A percentile compares a stretch with the other conserved stretches of the same genome.
These are phyloP conservation scores for Periplaneta americana DNA, from an alignment of 1,140 invertebrate species.

Conservation along the genomic window DNA sequence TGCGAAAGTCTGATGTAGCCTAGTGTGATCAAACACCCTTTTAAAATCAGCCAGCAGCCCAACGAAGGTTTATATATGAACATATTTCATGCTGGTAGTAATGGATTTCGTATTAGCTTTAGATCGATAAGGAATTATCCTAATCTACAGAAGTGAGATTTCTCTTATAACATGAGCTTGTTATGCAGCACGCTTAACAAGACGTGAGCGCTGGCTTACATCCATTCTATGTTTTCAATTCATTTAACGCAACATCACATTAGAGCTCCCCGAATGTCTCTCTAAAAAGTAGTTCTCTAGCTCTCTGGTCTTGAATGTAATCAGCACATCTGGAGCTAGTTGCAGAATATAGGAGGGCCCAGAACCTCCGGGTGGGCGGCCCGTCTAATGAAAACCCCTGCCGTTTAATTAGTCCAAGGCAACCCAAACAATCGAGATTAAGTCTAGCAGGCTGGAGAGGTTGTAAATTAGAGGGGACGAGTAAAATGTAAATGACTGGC, in stretches of 20 bases:
- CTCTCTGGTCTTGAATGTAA: neutral
- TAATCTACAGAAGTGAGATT: no score
- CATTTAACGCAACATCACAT: neutral
- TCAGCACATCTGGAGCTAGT: neutral
- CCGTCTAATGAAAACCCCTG: conserved; percentile 15
- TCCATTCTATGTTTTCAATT: neutral
- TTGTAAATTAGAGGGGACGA: neutral
- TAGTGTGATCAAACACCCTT: no score
- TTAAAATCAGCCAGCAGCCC: no score
- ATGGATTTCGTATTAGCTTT: no score
- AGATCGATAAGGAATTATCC: no score
- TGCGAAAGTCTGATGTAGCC: no score
- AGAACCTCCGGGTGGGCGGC: neutral
- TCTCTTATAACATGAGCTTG: no score
- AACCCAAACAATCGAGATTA: conserved; percentile 9
- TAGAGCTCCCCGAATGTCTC: neutral
- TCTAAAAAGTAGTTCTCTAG: neutral
- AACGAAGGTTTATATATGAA: no score
- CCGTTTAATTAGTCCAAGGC: conserved; percentile 17
- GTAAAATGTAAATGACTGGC: neutral
- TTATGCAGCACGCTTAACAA: no score
- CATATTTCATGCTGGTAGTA: no score
- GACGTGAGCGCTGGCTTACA: no score
- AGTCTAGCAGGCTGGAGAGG: neutral
- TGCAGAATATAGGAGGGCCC: neutral